Percentiles rank a stretch among this genome's conserved stretches.
These are phyloP conservation scores for Pantherophis vulpinus DNA, from an alignment of 2,797 vertebrate species.

Conservation along the genomic window DNA sequence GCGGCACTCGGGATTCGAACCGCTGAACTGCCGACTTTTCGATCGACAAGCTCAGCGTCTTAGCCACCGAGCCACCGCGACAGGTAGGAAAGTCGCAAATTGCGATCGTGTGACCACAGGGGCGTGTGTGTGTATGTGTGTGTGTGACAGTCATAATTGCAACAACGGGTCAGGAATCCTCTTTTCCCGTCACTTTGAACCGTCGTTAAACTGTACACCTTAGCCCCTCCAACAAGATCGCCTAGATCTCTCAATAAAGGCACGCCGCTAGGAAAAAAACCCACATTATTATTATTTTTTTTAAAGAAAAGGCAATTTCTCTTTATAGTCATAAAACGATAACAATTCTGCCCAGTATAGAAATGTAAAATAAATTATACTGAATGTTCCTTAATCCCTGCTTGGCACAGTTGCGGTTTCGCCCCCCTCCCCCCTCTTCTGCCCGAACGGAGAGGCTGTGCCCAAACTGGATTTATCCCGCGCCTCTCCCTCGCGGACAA, in stretches of 20 bases:
- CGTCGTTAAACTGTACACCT: background rate
- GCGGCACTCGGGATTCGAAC: no score
- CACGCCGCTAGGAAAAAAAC: background rate
- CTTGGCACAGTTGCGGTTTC: conserved; percentile 19
- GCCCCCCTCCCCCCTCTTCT: background rate
- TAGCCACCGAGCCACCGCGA: no score
- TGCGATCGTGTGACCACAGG: background rate
- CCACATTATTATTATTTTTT: conserved; percentile 22
- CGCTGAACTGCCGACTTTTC: no score
- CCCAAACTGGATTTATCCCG: conserved; percentile 39
- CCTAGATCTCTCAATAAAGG: background rate
- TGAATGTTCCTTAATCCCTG: conserved; percentile 57
- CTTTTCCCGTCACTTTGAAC: background rate
- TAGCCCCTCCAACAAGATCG: background rate
- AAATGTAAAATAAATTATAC: conserved; percentile 71
- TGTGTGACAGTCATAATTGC: background rate
- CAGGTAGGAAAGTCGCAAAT: background rate
- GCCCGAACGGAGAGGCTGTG: conserved; percentile 47
- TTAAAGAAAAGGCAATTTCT: conserved; percentile 27
- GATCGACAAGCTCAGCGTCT: no score
- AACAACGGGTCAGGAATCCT: background rate
- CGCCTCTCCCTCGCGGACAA: background rate
- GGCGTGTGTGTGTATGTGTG: no score
- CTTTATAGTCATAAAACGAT: conserved; percentile 66
- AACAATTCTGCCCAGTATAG: conserved; percentile 62